Evolutionary conservation across 2,113 vertebrate genomes (phyloP).

Genomic region (Zapornia atra): DNA sequence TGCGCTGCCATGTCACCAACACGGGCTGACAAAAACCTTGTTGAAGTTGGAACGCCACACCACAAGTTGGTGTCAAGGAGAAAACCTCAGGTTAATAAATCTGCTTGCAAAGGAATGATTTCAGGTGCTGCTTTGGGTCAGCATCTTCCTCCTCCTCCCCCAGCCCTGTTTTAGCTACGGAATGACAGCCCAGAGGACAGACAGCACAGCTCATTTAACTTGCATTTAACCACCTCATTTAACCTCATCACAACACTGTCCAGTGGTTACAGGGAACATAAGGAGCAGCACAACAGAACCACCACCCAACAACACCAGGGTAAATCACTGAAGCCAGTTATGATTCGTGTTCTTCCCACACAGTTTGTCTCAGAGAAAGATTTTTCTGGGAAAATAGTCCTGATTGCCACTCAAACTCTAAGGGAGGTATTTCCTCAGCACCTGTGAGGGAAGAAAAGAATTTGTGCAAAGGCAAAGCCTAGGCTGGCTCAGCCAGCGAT

Average conservation of each 20-base stretch:
- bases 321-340: not conserved
- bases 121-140: not conserved
- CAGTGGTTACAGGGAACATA: not conserved
- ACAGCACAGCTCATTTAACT: not conserved
- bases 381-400: not conserved
- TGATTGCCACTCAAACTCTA: not conserved
- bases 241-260: not conserved
- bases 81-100: not conserved
- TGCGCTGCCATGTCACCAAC: rapidly evolving
- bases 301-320: not conserved
- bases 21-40: not conserved
- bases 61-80: not conserved
- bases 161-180: rapidly evolving
- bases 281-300: rapidly evolving
- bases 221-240: not conserved
- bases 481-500: not conserved
- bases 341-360: not conserved
- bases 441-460: not conserved
- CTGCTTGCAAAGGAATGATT: not conserved
- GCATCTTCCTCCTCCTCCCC: not conserved
- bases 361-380: not conserved
- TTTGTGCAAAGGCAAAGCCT: not conserved
- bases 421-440: not conserved
- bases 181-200: not conserved
- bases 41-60: not conserved